A percentile compares a stretch with the other conserved stretches of the same genome.
These are phyloP conservation scores for Saxicola maurus DNA, from an alignment of 2,797 vertebrate genomes.

Conservation along the genomic window DNA sequence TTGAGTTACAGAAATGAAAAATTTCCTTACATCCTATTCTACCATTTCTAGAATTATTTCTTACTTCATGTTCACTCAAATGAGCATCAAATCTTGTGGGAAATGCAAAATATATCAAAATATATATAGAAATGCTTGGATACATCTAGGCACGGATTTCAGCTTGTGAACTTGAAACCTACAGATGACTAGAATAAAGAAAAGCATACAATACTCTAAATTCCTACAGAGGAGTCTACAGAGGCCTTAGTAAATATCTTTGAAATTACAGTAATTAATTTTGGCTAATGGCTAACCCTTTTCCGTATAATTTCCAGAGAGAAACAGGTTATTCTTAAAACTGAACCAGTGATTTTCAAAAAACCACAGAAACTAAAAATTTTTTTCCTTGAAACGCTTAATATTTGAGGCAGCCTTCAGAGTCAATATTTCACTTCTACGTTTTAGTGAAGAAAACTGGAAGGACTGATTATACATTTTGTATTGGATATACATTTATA, in stretches of 20 bases:
- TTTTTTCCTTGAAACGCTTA: background rate
- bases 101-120: background rate
- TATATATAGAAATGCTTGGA: background rate
- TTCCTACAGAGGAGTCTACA: background rate
- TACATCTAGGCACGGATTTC: background rate
- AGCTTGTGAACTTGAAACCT: background rate
- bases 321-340: background rate
- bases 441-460: background rate
- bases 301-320: background rate
- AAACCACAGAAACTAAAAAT: background rate
- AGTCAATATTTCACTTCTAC: background rate
- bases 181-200: background rate
- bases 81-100: background rate
- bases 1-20: background rate
- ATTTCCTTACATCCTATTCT: background rate
- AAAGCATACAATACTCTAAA: background rate
- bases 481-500: background rate
- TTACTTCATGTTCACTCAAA: background rate
- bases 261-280: background rate
- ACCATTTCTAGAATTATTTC: background rate
- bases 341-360: background rate
- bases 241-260: background rate
- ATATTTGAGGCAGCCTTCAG: background rate
- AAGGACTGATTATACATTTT: background rate
- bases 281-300: background rate